Conservation (phyloP, 1,140 invertebrate genomes). For the Linepithema humile region DNA sequence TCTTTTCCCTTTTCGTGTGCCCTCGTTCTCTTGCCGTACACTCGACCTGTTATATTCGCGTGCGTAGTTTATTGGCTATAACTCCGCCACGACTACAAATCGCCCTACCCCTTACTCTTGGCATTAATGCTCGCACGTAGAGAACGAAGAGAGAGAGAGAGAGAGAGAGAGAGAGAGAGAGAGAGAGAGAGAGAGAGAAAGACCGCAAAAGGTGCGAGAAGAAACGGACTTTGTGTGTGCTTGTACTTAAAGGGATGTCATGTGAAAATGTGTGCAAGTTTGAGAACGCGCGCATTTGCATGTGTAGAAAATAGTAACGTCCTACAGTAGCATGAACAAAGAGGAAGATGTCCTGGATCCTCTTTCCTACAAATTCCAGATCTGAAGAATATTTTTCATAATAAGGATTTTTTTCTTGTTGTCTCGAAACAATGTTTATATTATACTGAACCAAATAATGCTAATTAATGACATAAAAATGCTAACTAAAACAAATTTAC, state of each 20-base stretch:
- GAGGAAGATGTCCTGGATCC: neutral
- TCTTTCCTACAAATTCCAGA: neutral
- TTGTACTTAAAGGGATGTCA: slow-evolving; percentile 15
- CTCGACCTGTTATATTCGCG: slow-evolving; percentile 77
- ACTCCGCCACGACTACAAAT: slow-evolving; percentile 81
- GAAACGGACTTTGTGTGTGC: neutral
- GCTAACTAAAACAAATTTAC: neutral
- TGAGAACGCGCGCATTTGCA: neutral
- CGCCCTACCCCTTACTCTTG: slow-evolving; percentile 58
- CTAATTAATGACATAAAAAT: slow-evolving; percentile 28
- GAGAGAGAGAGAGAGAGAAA: slow-evolving; percentile 12
- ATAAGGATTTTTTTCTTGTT: neutral
- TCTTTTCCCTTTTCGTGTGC: neutral
- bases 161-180: slow-evolving; percentile 19
- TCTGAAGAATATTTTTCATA: neutral
- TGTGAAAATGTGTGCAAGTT: slow-evolving; percentile 2
- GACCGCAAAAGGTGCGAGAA: slow-evolving; percentile 1
- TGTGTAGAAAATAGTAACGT: slow-evolving; percentile 29
- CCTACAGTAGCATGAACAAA: neutral
- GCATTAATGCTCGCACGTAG: slow-evolving; percentile 75
- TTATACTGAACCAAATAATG: slow-evolving; percentile 3
- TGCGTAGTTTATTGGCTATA: slow-evolving; percentile 82
- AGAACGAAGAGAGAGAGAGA: slow-evolving; percentile 18
- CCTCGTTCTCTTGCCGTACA: slow-evolving; percentile 30
- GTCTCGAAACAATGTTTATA: neutral